Evolutionary conservation across 1,140 invertebrate species (phyloP).

Genomic region (Lepidotrigona ventralis): DNA sequence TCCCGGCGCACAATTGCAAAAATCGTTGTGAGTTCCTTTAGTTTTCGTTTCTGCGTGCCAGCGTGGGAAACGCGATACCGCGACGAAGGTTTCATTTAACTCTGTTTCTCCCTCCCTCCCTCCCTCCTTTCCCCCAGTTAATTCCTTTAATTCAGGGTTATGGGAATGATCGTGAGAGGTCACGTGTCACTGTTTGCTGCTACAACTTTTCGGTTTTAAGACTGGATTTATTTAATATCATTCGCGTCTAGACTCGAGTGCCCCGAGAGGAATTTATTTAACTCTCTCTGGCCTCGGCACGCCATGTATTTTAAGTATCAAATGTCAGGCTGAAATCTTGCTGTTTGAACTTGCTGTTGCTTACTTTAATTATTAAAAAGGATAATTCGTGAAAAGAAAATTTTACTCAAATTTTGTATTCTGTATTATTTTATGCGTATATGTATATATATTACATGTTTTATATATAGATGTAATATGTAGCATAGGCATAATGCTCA

Average conservation of each 20-base stretch:
- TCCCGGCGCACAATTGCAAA: background rate
- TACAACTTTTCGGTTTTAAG: conserved; percentile 25
- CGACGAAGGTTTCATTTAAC: conserved; percentile 63
- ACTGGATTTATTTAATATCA: conserved; percentile 23
- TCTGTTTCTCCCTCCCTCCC: conserved; percentile 34
- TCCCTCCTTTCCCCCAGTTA: conserved; percentile 49
- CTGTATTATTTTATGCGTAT: no score
- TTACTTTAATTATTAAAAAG: background rate
- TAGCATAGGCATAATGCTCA: no score
- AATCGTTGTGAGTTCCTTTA: conserved; percentile 24
- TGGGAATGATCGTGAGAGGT: conserved; percentile 61
- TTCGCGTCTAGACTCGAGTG: background rate
- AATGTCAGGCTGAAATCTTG: background rate
- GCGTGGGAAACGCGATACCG: conserved; percentile 56
- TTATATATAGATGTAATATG: no score
- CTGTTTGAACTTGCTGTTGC: background rate
- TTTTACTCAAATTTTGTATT: background rate
- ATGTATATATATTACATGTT: no score
- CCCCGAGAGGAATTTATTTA: background rate
- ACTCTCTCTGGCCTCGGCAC: no score
- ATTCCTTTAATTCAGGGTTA: conserved; percentile 71
- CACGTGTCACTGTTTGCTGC: conserved; percentile 47
- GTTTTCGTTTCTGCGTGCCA: conserved; percentile 17
- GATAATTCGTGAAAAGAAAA: background rate
- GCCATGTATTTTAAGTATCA: background rate